Conservation (phyloP, 2,888 invertebrate genomes). For the Allacma fusca region DNA sequence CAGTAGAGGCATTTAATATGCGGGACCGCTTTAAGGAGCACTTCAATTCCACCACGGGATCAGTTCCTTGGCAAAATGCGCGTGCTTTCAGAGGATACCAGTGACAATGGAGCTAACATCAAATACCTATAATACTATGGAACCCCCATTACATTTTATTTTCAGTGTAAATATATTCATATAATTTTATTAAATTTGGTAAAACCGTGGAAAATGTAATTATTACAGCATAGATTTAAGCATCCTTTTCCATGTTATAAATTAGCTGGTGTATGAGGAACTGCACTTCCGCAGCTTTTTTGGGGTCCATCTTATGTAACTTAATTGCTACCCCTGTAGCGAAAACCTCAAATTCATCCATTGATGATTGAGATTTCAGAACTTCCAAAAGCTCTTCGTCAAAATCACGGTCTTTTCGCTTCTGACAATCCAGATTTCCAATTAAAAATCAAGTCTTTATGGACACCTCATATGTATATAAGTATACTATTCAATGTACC, state of each 20-base stretch:
- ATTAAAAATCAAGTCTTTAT: too few species aligned
- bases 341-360: background rate
- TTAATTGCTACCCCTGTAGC: background rate
- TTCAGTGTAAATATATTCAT: too few species aligned
- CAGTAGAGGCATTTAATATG: background rate
- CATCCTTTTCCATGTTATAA: too few species aligned
- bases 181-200: too few species aligned
- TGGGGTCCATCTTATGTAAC: background rate
- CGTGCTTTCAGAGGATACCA: slow-evolving; percentile 10
- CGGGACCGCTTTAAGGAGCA: background rate
- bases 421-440: too few species aligned
- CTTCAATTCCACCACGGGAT: slow-evolving; percentile 1
- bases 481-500: too few species aligned
- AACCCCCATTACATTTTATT: too few species aligned
- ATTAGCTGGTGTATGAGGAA: background rate
- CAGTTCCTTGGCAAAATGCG: background rate
- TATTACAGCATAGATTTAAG: too few species aligned
- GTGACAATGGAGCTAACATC: too few species aligned
- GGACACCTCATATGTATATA: too few species aligned
- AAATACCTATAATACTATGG: too few species aligned
- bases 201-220: too few species aligned
- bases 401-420: background rate
- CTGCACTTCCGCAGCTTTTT: background rate
- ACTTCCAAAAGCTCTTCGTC: background rate
- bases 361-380: slow-evolving; percentile 1